Conservation (phyloP, 1,140 invertebrate genomes). For the Drosophila quadrilineata region DNA sequence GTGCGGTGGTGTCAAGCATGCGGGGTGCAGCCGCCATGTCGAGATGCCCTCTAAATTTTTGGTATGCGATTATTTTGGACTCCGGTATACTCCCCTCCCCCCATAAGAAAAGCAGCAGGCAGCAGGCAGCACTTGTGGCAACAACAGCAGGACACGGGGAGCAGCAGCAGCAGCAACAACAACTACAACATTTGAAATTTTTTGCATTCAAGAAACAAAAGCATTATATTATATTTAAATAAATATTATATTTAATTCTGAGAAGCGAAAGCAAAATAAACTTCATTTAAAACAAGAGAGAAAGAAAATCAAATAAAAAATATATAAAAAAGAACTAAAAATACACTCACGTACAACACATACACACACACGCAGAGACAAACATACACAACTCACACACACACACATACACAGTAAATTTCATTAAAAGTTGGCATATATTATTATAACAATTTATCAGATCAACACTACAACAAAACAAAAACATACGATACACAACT, state of each 20-base stretch:
- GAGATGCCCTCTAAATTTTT: too few species aligned
- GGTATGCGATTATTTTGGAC: too few species aligned
- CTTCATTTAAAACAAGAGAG: slow-evolving; percentile 67
- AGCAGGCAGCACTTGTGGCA: too few species aligned
- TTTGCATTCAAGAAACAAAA: slow-evolving; percentile 74
- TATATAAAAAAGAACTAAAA: too few species aligned
- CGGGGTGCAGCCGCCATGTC: slow-evolving; percentile 8
- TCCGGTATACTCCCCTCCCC: slow-evolving; percentile 17
- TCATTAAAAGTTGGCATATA: slow-evolving; percentile 52
- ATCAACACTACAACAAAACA: slow-evolving; percentile 34
- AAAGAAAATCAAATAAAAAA: too few species aligned
- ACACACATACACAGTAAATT: slow-evolving; percentile 27
- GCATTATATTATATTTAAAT: slow-evolving; percentile 80
- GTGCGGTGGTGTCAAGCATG: slow-evolving; percentile 8
- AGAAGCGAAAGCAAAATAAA: slow-evolving; percentile 73
- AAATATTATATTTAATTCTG: slow-evolving; percentile 79
- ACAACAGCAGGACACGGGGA: too few species aligned
- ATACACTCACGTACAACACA: too few species aligned
- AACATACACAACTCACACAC: slow-evolving; percentile 3
- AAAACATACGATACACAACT: slow-evolving; percentile 56
- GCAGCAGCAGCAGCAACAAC: slow-evolving; percentile 31
- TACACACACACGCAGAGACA: slow-evolving; percentile 29
- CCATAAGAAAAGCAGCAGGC: slow-evolving; percentile 21
- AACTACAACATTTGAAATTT: slow-evolving; percentile 71
- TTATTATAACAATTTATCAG: slow-evolving; percentile 58